Base-by-base conservation (phyloP, 2,797 vertebrate species). In the Melanotaenia pygmaea region DNA sequence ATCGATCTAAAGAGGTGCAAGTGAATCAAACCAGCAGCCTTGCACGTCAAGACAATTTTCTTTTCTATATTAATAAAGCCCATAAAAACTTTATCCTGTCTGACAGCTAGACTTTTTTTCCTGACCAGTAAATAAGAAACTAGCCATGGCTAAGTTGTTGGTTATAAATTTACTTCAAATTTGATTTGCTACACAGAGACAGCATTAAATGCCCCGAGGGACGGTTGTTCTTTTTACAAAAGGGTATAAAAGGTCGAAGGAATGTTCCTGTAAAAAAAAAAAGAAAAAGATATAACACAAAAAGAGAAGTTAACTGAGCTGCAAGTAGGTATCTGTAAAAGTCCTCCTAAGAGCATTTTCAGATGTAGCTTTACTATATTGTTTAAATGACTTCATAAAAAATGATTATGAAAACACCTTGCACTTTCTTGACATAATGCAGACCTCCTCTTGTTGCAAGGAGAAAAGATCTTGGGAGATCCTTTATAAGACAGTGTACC, bases 401-500 rank as follows among this genome's bases (percentile, higher is more conserved):
- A 53, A 53, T 37, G 70, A 72, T 73, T 54, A 40, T 64, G 53
- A 70, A 81, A 82, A 80, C 70, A 64, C 78, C 79, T 74, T 73
- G 28, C 60, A 56, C 63, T 81, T 30, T 66, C 51, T 51, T 62
- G 20, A 67, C 60, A 70, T 72, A 51, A 71, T 38, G 30, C 32
- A 72, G 50, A 38, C 72, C 45, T 62, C 37, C 16, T 84, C 59
- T 62, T 37, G 62, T 74, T 65, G 50, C 37, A 26, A 65, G 38
- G 67, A 77, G 58, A 30, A 61, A 59, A 32, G 59, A 79, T 72
- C 61, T 67, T n/a, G 22, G 47, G 53, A 80, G 74, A 79, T 81
- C 60, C 50, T 32, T 81, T 73, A 76, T 79, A 75, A 82, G 24
- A 76, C 76, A 79, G 82, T 89, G 86, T 88, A 86, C 80, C 84